phyloP scores from a whole-genome alignment of 2,888 invertebrate genomes.

The Lapara coniferarum region DNA sequence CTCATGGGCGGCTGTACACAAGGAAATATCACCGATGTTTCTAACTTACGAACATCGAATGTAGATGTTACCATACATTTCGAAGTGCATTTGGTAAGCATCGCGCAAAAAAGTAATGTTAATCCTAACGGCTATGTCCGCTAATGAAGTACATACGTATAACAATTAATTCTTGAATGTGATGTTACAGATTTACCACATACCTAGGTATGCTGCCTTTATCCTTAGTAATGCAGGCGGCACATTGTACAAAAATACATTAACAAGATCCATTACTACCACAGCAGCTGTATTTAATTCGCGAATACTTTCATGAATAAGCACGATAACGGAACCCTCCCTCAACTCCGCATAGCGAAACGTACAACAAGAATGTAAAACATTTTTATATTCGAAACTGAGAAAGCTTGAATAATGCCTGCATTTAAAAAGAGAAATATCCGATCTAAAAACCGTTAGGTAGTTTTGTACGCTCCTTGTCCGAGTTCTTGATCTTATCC shows the following conservation, averaged over 20 bases:
- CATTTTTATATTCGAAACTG: constrained; percentile 23
- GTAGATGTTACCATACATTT: neutral
- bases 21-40: constrained; percentile 16
- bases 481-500: constrained; percentile 22
- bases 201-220: no score
- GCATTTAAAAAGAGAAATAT: constrained; percentile 15
- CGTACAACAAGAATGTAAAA: constrained; percentile 16
- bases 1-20: constrained; percentile 6
- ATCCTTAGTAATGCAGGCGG: no score
- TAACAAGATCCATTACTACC: constrained; percentile 9
- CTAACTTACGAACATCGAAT: constrained; percentile 6
- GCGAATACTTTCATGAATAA: constrained; percentile 5
- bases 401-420: constrained; percentile 22
- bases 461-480: constrained; percentile 19
- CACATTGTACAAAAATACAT: neutral
- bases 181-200: no score
- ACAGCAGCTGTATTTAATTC: constrained; percentile 9
- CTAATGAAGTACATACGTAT: no score
- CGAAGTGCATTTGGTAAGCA: neutral
- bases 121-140: no score
- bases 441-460: constrained; percentile 17
- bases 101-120: neutral
- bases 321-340: constrained; percentile 1
- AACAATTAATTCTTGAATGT: no score
- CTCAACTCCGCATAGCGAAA: constrained; percentile 14